Evolutionary conservation across 2,113 vertebrate genomes (phyloP), one percentile per base, ranked within the genome.

Genomic region (Ceyx margarethae): DNA sequence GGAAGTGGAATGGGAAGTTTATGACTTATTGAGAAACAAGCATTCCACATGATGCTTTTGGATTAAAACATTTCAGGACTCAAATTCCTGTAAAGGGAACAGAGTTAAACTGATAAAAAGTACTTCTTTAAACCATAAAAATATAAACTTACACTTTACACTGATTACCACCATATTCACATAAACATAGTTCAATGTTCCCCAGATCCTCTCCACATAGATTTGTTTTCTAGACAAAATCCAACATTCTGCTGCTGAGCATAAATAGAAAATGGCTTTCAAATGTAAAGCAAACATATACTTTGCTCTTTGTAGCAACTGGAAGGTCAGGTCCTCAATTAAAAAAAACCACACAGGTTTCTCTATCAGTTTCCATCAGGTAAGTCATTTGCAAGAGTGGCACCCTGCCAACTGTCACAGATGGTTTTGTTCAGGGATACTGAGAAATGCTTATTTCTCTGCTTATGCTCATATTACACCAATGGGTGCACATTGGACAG

Each of bases 251-350:
- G 69, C 48, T 64, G 12, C 81, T 87, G 66, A 46, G 23, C 4
- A 9, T 71, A 65, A 89, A 72, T 37, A 45, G 80, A 88, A 86
- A 88, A 62, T 31, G 1, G 51, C 72, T 77, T 83, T 84, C 73
- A 81, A 73, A 90, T 85, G 62, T 42, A 85, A 83, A 90, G 68
- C 60, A 95, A 96, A 89, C 51, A 93, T 71, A 83, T 48, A 77
- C 68, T 91, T 95, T 64, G 77, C 13, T 81, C 69, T 78, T 71
- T 86, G 77, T 53, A 81, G 37, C 33, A 71, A 23, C 57, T 67
- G 31, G 13, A 71, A 86, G 69, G 66, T 74, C 73, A 90, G 43
- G 26, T 84, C 43, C 43, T 78, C 51, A 31, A 13, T 16, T 77
- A 13, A 88, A 80, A 92, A 69, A 92, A 69, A 10, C n/a, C 21